These are phyloP conservation scores for Genyomyrus donnyi DNA, from an alignment of 2,113 vertebrate species.

Conservation along the genomic window DNA sequence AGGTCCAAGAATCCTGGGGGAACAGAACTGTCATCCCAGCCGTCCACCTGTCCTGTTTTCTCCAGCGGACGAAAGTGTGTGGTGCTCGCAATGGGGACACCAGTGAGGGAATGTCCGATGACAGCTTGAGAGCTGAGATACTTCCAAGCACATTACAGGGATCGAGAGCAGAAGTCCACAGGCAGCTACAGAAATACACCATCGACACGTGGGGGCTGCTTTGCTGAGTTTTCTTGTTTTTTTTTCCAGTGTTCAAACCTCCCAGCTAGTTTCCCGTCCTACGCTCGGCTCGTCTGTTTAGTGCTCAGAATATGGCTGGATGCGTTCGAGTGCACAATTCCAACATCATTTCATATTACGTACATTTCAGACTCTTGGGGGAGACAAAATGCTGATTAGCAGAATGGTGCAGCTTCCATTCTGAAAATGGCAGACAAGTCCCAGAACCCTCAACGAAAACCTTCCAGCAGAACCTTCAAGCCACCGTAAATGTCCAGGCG, in stretches of 20 bases:
- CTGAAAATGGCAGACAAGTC: not conserved
- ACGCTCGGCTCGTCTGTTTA: not conserved
- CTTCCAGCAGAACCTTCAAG: not conserved
- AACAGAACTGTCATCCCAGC: not conserved
- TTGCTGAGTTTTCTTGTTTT: not conserved
- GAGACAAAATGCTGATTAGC: not conserved
- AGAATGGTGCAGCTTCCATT: not conserved
- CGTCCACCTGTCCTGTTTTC: not conserved
- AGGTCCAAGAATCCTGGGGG: not conserved
- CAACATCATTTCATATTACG: not conserved
- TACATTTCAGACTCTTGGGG: not conserved
- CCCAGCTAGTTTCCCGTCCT: not conserved
- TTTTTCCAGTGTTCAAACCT: not conserved
- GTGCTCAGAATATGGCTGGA: not conserved
- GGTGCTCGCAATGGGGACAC: not conserved
- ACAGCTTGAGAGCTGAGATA: not conserved
- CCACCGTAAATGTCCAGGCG: not conserved
- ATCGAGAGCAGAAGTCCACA: not conserved
- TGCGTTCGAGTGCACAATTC: not conserved
- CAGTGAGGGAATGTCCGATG: not conserved
- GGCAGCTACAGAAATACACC: constrained; percentile 6
- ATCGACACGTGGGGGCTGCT: not conserved
- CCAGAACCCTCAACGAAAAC: not conserved
- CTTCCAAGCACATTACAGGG: not conserved
- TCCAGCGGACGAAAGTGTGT: not conserved